Base-by-base conservation (phyloP, 2,113 vertebrate species). In the Fulica atra region DNA sequence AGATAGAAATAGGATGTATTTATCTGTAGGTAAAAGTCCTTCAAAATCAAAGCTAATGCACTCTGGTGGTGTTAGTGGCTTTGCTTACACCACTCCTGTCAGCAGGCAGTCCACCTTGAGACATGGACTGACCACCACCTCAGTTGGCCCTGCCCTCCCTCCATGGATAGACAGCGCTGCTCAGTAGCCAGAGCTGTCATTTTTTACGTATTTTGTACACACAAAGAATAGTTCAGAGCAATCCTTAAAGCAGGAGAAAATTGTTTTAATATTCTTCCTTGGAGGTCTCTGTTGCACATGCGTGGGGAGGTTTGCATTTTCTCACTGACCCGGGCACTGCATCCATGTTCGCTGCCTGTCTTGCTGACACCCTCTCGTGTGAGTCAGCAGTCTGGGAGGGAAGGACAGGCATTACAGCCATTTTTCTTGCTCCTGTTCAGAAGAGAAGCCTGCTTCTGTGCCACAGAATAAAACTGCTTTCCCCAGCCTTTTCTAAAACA, bases 381-480 rank as follows among this genome's bases (percentile, higher is more conserved):
- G 73, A 95, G 89, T 80, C 88, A 79, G 78, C 81, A 95, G 46
- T 74, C n/a, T 44, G 38, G 59, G 53, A 28, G 81, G 35, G 38
- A 65, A 92, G 60, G 69, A 61, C 2, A 14, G n/a, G n/a, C 56
- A 80, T 85, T 63, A 9, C 28, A 88, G 36, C n/a, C 76, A 48
- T 94, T 86, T 44, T 81, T 80, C 48, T 69, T 51, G 40, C 36
- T 72, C 26, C 66, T 26, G 2, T 88, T 96, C 71, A 10, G 66
- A 81, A 79, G 78, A 92, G 51, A 77, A 92, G 16, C 13, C 31
- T 72, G 48, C n/a, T 89, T 84, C 59, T 93, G 59, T 89, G 64
- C 87, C 53, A 89, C 36, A 50, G n/a, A 86, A 78, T 36, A 69
- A 96, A 91, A 40, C 93, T 92, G 38, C 57, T 88, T 89, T 93